Evolutionary conservation across 2,888 invertebrate species (phyloP).

Genomic region (Acrocyrtus sp.): DNA sequence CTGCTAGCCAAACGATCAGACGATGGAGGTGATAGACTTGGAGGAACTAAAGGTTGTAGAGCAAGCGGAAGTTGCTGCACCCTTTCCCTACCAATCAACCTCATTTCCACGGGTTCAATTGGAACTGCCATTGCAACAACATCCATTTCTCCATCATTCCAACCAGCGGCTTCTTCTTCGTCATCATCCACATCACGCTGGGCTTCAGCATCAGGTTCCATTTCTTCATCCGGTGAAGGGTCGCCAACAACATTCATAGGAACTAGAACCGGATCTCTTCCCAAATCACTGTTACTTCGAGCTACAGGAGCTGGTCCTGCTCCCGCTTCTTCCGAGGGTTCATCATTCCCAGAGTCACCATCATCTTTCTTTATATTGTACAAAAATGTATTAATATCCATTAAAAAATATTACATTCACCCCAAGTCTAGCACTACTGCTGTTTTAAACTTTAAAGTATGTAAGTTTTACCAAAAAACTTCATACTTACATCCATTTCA

Average conservation of each 20-base stretch:
- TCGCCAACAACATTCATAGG: constrained; percentile 55
- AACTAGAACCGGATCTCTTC: constrained; percentile 57
- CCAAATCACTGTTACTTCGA: constrained; percentile 52
- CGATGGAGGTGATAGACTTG: constrained; percentile 11
- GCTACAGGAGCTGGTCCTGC: constrained; percentile 52
- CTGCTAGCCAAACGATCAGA: constrained; percentile 46
- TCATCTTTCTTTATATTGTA: constrained; percentile 87
- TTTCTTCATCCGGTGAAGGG: constrained; percentile 25
- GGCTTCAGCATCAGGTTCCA: constrained; percentile 22
- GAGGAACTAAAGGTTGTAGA: too few species aligned
- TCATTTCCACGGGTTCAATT: neutral
- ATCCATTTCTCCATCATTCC: constrained; percentile 1
- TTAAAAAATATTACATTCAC: too few species aligned
- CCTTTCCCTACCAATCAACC: neutral
- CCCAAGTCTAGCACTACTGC: too few species aligned
- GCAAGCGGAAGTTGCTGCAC: neutral
- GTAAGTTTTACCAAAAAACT: too few species aligned
- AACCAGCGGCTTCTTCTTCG: constrained; percentile 6
- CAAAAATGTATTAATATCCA: too few species aligned
- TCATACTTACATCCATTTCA: constrained; percentile 40
- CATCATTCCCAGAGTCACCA: constrained; percentile 94
- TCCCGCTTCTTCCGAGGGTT: constrained; percentile 75
- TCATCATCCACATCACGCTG: constrained; percentile 12
- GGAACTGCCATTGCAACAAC: neutral
- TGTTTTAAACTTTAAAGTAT: too few species aligned